phyloP scores from a whole-genome alignment of 53 echinoderm and acorn worm species.

The Patiria pectinifera region DNA sequence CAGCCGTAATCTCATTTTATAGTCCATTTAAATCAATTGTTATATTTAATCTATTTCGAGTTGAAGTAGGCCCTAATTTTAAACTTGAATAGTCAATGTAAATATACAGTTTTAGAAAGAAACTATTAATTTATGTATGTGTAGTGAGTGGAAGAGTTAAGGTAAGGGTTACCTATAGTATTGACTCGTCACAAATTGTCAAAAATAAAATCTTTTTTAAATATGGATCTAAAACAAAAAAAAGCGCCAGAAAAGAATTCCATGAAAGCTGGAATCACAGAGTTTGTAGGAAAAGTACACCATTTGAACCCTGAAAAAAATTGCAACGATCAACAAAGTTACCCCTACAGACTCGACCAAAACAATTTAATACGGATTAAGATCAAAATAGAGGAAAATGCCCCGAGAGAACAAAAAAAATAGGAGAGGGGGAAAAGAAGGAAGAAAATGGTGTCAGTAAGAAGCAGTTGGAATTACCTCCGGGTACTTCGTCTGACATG shows the following conservation, averaged over 20 bases:
- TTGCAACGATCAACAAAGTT: slow-evolving; percentile 43
- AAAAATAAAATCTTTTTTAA: no score
- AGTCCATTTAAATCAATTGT: no score
- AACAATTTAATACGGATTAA: slow-evolving; percentile 69
- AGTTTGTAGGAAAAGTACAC: slow-evolving; percentile 24
- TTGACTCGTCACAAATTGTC: no score
- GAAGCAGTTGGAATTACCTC: slow-evolving; percentile 26
- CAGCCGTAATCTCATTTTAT: no score
- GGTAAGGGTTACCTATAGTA: no score
- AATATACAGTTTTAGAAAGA: no score
- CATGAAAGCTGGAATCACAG: neutral
- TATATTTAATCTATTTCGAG: no score
- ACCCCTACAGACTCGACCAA: slow-evolving; percentile 40
- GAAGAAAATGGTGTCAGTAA: neutral
- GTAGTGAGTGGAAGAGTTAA: no score
- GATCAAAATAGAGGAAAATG: slow-evolving; percentile 25
- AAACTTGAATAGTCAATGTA: no score
- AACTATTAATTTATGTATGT: no score
- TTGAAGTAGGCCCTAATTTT: no score
- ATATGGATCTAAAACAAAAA: neutral
- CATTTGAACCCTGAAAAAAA: slow-evolving; percentile 29
- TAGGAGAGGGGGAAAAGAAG: neutral
- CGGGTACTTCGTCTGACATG: slow-evolving; percentile 23
- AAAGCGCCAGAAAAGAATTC: neutral
- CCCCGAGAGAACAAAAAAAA: slow-evolving; percentile 29